phyloP scores from a whole-genome alignment of 1,140 invertebrate genomes.

The Drosophila sproati region DNA sequence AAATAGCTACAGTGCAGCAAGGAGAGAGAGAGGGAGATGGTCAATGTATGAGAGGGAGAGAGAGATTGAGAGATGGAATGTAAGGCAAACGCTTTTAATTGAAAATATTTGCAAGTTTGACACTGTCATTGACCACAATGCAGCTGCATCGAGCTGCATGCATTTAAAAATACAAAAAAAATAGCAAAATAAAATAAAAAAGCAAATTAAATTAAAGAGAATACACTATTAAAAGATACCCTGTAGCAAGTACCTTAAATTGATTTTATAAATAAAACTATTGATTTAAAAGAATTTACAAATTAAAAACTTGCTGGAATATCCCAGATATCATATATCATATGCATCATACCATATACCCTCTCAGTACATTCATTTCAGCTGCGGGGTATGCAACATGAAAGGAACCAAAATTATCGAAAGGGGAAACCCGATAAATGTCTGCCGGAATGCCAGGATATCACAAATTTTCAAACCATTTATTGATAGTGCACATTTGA shows the following conservation, averaged over 20 bases:
- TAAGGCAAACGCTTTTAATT: conserved; percentile 69
- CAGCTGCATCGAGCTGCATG: conserved; percentile 45
- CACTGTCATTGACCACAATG: conserved; percentile 71
- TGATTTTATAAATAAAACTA: no score
- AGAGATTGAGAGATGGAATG: no score
- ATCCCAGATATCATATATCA: no score
- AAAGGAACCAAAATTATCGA: conserved; percentile 7
- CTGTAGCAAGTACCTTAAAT: not conserved
- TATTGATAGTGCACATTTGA: conserved; percentile 76
- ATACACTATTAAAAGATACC: not conserved
- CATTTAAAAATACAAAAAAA: conserved; percentile 37
- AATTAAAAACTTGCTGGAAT: no score
- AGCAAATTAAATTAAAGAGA: not conserved
- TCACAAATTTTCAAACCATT: conserved; percentile 42
- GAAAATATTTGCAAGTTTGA: conserved; percentile 78
- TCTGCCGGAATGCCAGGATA: conserved; percentile 37
- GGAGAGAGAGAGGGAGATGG: not conserved
- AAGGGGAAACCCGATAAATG: conserved; percentile 43
- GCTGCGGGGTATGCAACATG: not conserved
- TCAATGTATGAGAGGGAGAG: not conserved
- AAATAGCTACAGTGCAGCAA: conserved; percentile 28
- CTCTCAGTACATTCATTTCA: not conserved
- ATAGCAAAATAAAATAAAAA: not conserved
- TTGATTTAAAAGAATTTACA: no score
- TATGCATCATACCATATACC: not conserved